Evolutionary conservation across 2,888 invertebrate species (phyloP), one percentile per base, ranked within the genome.

Genomic region (Kryphioiulus occultus): DNA sequence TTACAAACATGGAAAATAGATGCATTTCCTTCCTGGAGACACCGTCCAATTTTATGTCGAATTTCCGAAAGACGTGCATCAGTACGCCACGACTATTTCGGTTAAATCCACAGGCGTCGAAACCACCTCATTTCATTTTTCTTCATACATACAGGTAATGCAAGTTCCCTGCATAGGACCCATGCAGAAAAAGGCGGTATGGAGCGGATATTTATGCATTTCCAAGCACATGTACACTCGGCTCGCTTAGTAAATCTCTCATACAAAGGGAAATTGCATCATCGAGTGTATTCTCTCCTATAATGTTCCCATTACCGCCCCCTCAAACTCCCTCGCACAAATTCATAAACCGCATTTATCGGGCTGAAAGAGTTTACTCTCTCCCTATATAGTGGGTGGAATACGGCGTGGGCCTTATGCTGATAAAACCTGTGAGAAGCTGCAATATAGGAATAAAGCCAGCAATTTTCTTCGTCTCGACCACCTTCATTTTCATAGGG

Each of bases 1-100:
- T 68, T 26, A 68, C 26, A 68, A 68, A 68, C 68, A 68, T 68
- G 68, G 68, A 68, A 53, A 68, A 68, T 12, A 26, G n/a, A 68
- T 10, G 68, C n/a, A 26, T 68, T 68, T 68, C 68, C 68, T 68
- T 68, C 22, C 22, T 4, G 10, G 22, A 59, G 59, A 59, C 22
- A 59, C n/a, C 26, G 26, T 26, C 68, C 68, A n/a, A 68, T 68
- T 68, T 68, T 68, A 26, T 26, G 68, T 68, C 68, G 68, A 26
- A 26, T 68, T 68, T 68, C 68, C 68, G 68, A 0, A 68, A 68
- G 26, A 26, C 17, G 3, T 9, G 68, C 68, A 68, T 68, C 68
- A 68, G 2, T 26, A 7, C 68, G 59, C 59, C 22, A 59, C n/a
- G 59, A 68, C 68, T n/a, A 68, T 68, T 68, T n/a, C 22, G 22